Conservation (phyloP, 2,113 vertebrate genomes). For the Perca flavescens region DNA sequence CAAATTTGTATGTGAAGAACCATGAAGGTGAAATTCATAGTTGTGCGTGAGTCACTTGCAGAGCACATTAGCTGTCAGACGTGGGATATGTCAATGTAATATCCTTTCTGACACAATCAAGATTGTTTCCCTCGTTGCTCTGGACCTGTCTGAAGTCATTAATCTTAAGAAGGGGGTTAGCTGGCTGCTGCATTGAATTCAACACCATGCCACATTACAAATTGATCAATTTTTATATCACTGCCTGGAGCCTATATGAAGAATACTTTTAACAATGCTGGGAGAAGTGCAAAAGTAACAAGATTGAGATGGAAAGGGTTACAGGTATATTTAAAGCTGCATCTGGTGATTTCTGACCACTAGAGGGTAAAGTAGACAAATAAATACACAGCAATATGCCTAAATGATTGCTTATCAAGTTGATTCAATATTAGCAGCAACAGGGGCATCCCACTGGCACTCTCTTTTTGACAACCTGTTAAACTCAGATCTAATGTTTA, state of each 20-base stretch:
- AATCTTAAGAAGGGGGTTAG: conserved; percentile 77
- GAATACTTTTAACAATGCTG: conserved; percentile 44
- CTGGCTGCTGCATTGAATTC: conserved; percentile 73
- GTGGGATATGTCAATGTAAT: conserved; percentile 84
- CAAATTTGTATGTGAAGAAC: conserved; percentile 58
- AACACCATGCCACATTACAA: conserved; percentile 76
- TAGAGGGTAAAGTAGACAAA: background rate
- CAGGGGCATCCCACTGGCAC: background rate
- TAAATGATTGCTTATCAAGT: background rate
- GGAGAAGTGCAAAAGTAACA: conserved; percentile 31
- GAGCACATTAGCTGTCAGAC: conserved; percentile 82
- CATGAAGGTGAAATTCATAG: conserved; percentile 67
- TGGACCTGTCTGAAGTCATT: conserved; percentile 85
- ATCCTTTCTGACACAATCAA: conserved; percentile 84
- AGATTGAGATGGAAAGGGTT: conserved; percentile 14
- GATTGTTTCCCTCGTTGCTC: conserved; percentile 84
- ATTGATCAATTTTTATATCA: conserved; percentile 78
- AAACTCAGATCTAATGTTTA: background rate
- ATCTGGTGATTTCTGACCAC: conserved; percentile 24
- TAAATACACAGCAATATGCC: background rate
- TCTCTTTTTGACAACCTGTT: background rate
- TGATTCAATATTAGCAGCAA: background rate
- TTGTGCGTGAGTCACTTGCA: conserved; percentile 72
- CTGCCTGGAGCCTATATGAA: conserved; percentile 57
- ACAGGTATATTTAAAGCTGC: conserved; percentile 9